Conservation (phyloP, 2,888 invertebrate species). For the Philereme transversata region DNA sequence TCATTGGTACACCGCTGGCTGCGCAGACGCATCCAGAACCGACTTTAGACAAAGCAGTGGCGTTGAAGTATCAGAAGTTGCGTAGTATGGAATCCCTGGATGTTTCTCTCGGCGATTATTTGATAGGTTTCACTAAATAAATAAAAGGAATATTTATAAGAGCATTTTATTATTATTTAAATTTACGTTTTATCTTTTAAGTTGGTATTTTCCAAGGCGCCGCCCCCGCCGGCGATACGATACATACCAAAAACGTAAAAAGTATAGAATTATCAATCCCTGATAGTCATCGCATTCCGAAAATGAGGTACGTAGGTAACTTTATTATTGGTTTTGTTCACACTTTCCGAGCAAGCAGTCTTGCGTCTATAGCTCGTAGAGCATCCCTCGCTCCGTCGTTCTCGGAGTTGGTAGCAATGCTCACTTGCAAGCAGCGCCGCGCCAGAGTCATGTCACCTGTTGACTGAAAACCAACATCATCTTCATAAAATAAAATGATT, state of each 20-base stretch:
- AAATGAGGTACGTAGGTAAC: neutral
- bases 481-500: too few relatives aligned
- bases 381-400: slow-evolving; percentile 66
- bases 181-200: neutral
- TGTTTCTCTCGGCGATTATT: slow-evolving; percentile 60
- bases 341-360: slow-evolving; percentile 47
- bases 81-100: slow-evolving; percentile 62
- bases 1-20: slow-evolving; percentile 41
- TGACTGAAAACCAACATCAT: slow-evolving; percentile 50
- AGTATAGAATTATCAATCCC: too few relatives aligned
- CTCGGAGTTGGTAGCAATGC: slow-evolving; percentile 68
- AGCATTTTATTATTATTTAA: too few relatives aligned
- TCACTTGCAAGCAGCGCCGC: slow-evolving; percentile 72
- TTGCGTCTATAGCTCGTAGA: slow-evolving; percentile 56
- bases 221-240: too few relatives aligned
- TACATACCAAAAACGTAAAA: too few relatives aligned
- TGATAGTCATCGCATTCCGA: too few relatives aligned
- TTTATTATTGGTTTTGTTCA: neutral
- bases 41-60: slow-evolving; percentile 57
- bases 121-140: slow-evolving; percentile 43
- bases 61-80: slow-evolving; percentile 66
- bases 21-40: slow-evolving; percentile 62
- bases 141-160: neutral
- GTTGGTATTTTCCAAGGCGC: too few relatives aligned
- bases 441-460: slow-evolving; percentile 73